Evolutionary conservation across 2,797 vertebrate species (phyloP).

Genomic region (Sardinella longiceps): DNA sequence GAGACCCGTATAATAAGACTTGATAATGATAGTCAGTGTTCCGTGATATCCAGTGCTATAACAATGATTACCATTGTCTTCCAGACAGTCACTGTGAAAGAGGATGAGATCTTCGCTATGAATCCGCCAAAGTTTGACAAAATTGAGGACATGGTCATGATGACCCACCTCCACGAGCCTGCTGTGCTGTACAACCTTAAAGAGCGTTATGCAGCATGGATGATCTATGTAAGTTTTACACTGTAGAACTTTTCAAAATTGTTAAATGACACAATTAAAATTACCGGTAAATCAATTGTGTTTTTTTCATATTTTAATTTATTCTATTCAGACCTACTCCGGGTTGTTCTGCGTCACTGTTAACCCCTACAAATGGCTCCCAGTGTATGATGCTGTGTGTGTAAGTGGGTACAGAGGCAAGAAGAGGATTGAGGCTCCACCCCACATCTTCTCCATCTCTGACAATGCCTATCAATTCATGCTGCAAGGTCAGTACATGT

Average conservation of each 20-base stretch:
- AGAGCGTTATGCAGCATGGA: conserved; percentile 91
- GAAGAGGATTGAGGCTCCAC: conserved; percentile 86
- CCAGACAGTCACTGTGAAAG: conserved; percentile 68
- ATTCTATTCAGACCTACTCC: conserved; percentile 78
- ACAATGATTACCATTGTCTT: too few species aligned
- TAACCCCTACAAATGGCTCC: conserved; percentile 89
- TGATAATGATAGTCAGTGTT: too few species aligned
- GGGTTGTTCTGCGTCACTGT: conserved; percentile 87
- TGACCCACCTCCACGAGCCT: conserved; percentile 89
- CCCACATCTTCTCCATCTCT: conserved; percentile 92
- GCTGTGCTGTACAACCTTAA: conserved; percentile 91
- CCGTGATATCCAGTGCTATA: too few species aligned
- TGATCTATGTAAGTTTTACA: conserved; percentile 83
- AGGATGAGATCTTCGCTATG: conserved; percentile 69
- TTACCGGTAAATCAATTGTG: too few species aligned
- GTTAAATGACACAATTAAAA: too few species aligned
- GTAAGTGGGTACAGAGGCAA: conserved; percentile 84
- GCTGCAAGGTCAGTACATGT: conserved; percentile 72
- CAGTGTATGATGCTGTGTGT: conserved; percentile 80
- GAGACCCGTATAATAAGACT: too few species aligned
- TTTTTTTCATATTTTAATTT: too few species aligned
- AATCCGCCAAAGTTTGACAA: conserved; percentile 40
- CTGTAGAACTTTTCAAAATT: too few species aligned
- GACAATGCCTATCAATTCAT: conserved; percentile 86
- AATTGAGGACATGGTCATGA: conserved; percentile 77